phyloP scores from a whole-genome alignment of 2,888 invertebrate genomes.

The Cantharis rustica region DNA sequence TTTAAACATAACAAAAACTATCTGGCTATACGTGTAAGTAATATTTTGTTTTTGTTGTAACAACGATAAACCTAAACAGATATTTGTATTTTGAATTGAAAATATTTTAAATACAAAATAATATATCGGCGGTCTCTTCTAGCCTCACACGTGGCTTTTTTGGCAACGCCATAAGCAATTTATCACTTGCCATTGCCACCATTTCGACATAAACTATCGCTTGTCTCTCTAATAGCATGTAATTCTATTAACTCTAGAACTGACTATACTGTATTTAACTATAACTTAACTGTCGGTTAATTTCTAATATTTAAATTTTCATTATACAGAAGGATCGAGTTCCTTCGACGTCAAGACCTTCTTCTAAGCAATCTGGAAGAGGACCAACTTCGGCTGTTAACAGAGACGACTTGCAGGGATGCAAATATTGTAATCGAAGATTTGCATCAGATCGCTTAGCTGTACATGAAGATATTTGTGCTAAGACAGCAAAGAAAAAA shows the following conservation, averaged over 20 bases:
- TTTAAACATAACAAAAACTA: background rate
- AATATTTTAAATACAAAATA: too few species aligned
- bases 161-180: too few species aligned
- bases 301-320: background rate
- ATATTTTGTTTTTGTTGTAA: background rate
- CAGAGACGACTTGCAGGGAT: slow-evolving; percentile 60
- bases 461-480: slow-evolving; percentile 86
- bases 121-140: too few species aligned
- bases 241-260: too few species aligned
- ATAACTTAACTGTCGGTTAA: background rate
- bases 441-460: slow-evolving; percentile 81
- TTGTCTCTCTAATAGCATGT: too few species aligned
- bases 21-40: background rate
- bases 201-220: too few species aligned
- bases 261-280: too few species aligned
- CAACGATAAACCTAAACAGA: too few species aligned
- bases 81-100: too few species aligned
- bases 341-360: slow-evolving; percentile 43
- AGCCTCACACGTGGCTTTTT: too few species aligned
- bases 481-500: slow-evolving; percentile 77
- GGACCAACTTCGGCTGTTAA: slow-evolving; percentile 41
- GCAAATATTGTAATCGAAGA: slow-evolving; percentile 77
- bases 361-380: slow-evolving; percentile 42
- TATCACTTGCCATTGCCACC: too few species aligned
- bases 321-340: slow-evolving; percentile 27